Evolutionary conservation across 2,113 vertebrate species (phyloP).

Genomic region (Mirza zaza): DNA sequence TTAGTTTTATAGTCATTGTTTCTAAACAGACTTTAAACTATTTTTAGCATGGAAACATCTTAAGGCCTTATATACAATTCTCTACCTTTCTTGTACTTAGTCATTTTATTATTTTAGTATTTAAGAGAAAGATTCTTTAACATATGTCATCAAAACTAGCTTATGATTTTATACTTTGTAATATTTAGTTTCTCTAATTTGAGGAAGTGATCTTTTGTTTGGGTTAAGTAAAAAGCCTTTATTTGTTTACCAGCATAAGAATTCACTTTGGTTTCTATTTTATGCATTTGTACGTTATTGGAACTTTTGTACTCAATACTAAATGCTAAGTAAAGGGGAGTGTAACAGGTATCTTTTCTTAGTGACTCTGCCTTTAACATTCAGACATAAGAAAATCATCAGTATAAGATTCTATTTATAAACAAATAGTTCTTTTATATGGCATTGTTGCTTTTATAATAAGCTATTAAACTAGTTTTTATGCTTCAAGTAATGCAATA

Average conservation of each 20-base stretch:
- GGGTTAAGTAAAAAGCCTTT: conserved; percentile 38
- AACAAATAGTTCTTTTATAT: conserved; percentile 12
- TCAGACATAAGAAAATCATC: conserved; percentile 2
- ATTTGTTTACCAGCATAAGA: conserved; percentile 33
- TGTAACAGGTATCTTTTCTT: conserved; percentile 17
- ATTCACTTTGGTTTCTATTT: conserved; percentile 24
- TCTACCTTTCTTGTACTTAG: conserved; percentile 8
- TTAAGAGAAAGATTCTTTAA: conserved; percentile 54
- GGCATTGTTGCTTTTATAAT: conserved; percentile 41
- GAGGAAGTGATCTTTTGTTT: conserved; percentile 10
- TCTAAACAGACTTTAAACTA: background rate
- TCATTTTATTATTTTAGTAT: conserved; percentile 38
- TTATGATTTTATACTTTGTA: conserved; percentile 45
- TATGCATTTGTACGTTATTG: background rate
- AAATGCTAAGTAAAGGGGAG: conserved; percentile 19
- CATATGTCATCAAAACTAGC: background rate
- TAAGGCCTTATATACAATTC: background rate
- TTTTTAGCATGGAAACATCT: background rate
- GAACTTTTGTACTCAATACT: background rate
- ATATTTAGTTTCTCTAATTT: conserved; percentile 41
- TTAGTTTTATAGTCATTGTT: conserved; percentile 53
- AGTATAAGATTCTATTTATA: conserved; percentile 35
- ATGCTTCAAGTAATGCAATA: conserved; percentile 17
- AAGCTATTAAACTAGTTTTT: conserved; percentile 9
- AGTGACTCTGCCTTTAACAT: conserved; percentile 12